Evolutionary conservation across 2,113 vertebrate species (phyloP), one percentile per base, ranked within the genome.

Genomic region (Strix aluco): DNA sequence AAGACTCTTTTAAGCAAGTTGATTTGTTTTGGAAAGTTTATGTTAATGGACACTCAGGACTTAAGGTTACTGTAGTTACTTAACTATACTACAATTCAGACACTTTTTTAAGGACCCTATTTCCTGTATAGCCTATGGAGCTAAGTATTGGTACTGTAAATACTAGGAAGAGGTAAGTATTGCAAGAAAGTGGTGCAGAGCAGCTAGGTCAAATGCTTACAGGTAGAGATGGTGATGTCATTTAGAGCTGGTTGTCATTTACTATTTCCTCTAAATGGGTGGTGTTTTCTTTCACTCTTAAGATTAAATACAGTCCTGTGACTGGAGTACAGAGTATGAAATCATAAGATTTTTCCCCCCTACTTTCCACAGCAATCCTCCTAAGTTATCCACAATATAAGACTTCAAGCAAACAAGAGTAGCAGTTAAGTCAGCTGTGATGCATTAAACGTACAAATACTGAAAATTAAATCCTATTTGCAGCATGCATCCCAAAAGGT

Each of bases 391-490:
- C 36, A 79, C 57, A 67, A 23, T 51, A 10, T 18, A 88, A 90
- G 52, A 65, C 30, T 95, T 83, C 15, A 86, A 81, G 34, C 30
- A 87, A 79, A 57, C 46, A 88, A 52, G 55, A 81, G 52, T 74
- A 86, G 52, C 65, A 94, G 82, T 95, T 86, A 58, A 91, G 78
- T 88, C 23, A 23, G 92, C 55, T 93, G 86, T 63, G 91, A 13
- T 86, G 73, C 52, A 38, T 94, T 90, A 81, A 71, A 86, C 72
- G 59, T 79, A 72, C 40, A 74, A 79, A 92, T 79, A 81, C 26
- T 13, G 17, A 67, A 84, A 94, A 92, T 89, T 74, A 90, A 94
- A 75, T 92, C 61, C 52, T 84, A 5, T 55, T 79, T 96, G 49
- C 36, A 74, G 52, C 38, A 34, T 63, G 59, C n/a, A 44, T 94